Evolutionary conservation across 2,797 vertebrate species (phyloP), one percentile per base, ranked within the genome.

Genomic region (Geotrypetes seraphini): DNA sequence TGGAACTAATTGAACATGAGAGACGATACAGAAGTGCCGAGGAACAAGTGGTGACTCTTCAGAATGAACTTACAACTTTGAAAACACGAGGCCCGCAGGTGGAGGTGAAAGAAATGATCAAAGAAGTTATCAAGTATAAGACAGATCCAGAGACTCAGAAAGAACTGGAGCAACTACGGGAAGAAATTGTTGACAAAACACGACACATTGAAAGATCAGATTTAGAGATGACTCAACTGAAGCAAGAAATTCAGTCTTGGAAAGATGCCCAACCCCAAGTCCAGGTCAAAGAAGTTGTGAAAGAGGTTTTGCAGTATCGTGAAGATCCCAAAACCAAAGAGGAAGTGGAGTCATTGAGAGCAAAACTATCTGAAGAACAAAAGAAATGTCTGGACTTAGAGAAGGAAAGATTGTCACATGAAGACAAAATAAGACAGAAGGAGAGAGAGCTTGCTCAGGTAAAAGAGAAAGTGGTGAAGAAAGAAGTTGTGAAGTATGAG

Each of bases 81-180:
- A 81, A 40, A 47, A 85, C 82, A 57, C 78, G 92, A 65, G 92
- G 90, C 3, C 91, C 92, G 5, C 87, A 90, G 55, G 72, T 97
- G 10, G 93, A 98, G 52, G 60, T 90, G 39, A 94, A 89, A 50
- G 95, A 97, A 44, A 86, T 88, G 16, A 92, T 92, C 24, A 97
- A 97, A 56, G 95, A 99, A 60, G 92, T 99, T 13, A 94, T 99
- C 42, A 96, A 89, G 52, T 97, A 99, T 59, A 96, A 90, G 49
- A 95, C 73, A 0, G 96, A 99, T 59, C 93, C 95, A 0, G 83
- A 92, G 62, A 88, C 88, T 0, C 88, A 98, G 65, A 69, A 77
- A 39, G 95, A 97, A 63, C 73, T 97, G n/a, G 91, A 92, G 58
- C 71, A 68, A 39, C 92, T 98, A 30, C 69, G 95, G 15, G 86